These are phyloP conservation scores for Pollenia griseotomentosa DNA, from an alignment of 2,888 invertebrate genomes.

Conservation along the genomic window DNA sequence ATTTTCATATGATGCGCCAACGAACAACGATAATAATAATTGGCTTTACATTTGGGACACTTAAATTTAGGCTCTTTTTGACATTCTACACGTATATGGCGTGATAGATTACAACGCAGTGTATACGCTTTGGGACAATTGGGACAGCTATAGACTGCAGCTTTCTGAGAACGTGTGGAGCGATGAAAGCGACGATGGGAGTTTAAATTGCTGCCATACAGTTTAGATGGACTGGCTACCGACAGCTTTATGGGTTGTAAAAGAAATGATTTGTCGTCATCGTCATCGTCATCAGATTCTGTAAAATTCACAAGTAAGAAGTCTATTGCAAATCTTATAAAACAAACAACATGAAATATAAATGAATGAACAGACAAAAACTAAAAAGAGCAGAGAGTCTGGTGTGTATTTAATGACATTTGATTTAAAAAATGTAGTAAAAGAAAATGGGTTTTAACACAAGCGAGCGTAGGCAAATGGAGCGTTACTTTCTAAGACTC, in stretches of 20 bases:
- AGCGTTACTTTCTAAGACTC: slow-evolving; percentile 54
- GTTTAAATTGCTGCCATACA: not conserved
- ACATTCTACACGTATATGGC: slow-evolving; percentile 85
- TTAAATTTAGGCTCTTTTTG: slow-evolving; percentile 84
- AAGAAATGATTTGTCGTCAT: not conserved
- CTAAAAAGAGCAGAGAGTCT: slow-evolving; percentile 71
- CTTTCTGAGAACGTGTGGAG: slow-evolving; percentile 25
- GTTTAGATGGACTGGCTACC: slow-evolving; percentile 22
- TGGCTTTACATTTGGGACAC: slow-evolving; percentile 82
- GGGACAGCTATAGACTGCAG: slow-evolving; percentile 49
- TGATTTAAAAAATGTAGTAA: slow-evolving; percentile 4
- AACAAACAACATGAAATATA: not conserved
- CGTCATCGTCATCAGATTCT: slow-evolving; percentile 23
- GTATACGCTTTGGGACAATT: slow-evolving; percentile 77
- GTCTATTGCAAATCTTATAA: slow-evolving; percentile 9
- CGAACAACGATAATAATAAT: slow-evolving; percentile 78
- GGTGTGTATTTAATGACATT: not conserved
- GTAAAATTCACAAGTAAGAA: slow-evolving; percentile 40
- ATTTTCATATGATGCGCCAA: slow-evolving; percentile 74
- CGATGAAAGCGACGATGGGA: slow-evolving; percentile 13
- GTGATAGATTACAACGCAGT: slow-evolving; percentile 82
- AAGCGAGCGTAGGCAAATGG: slow-evolving; percentile 65
- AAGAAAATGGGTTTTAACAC: slow-evolving; percentile 41
- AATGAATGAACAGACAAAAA: slow-evolving; percentile 47
- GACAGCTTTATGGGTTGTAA: slow-evolving; percentile 32